phyloP scores from a whole-genome alignment of 2,888 invertebrate species.

The Campoplex capitator region DNA sequence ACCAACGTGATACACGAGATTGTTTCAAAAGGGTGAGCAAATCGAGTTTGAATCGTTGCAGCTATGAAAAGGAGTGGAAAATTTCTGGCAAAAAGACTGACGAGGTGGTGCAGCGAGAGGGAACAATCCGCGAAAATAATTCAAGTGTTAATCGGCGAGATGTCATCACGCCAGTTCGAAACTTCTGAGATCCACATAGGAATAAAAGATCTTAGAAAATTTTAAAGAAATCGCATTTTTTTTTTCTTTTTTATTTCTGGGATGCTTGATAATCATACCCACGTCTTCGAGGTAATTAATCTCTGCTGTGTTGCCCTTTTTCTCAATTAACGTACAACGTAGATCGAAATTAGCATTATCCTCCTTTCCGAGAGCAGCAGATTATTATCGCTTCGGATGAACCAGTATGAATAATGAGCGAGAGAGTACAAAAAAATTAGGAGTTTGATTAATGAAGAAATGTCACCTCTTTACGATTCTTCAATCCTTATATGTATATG shows the following conservation, averaged over 20 bases:
- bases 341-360: background rate
- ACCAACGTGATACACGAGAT: background rate
- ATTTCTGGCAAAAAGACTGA: constrained; percentile 20
- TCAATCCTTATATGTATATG: background rate
- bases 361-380: background rate
- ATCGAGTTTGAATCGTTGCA: constrained; percentile 41
- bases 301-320: background rate
- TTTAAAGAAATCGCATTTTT: background rate
- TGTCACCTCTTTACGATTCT: background rate
- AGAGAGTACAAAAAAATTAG: background rate
- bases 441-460: background rate
- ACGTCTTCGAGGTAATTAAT: constrained; percentile 62
- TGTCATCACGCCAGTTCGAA: constrained; percentile 9
- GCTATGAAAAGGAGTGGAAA: constrained; percentile 46
- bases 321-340: constrained; percentile 32
- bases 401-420: background rate
- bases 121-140: constrained; percentile 7
- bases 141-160: constrained; percentile 36
- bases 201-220: background rate
- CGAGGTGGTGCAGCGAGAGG: constrained; percentile 33
- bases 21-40: constrained; percentile 7
- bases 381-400: background rate
- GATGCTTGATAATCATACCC: constrained; percentile 3
- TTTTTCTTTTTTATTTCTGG: background rate
- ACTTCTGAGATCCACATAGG: background rate